A percentile compares a stretch with the other conserved stretches of the same genome.
Evolutionary conservation across 2,113 vertebrate genomes (phyloP).

Genomic region (Cheilinus undulatus): DNA sequence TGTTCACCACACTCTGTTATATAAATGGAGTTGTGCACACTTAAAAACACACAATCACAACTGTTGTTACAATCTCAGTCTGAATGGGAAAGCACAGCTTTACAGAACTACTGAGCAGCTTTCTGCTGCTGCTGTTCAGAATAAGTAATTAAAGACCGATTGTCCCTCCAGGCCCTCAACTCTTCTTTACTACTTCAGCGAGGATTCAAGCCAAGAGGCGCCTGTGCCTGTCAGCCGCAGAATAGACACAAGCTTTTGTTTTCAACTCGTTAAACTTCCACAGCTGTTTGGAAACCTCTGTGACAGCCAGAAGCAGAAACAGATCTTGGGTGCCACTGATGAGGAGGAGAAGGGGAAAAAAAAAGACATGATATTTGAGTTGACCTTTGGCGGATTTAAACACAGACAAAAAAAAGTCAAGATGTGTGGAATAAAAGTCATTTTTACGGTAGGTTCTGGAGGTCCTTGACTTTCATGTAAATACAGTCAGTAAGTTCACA

Average conservation of each 20-base stretch:
- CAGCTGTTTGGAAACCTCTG: constrained; percentile 72
- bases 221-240: constrained; percentile 32
- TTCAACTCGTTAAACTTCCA: constrained; percentile 64
- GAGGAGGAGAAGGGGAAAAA: constrained; percentile 10
- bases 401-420: constrained; percentile 9
- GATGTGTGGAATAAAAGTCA: constrained; percentile 4
- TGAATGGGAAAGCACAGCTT: constrained; percentile 44
- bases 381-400: constrained; percentile 39
- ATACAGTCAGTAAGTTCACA: too few relatives aligned
- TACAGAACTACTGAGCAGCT: constrained; percentile 42
- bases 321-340: constrained; percentile 61
- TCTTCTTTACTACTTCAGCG: constrained; percentile 25
- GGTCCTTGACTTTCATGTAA: not conserved
- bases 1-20: constrained; percentile 79
- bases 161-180: constrained; percentile 44
- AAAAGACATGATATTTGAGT: constrained; percentile 24
- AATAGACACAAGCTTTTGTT: constrained; percentile 66
- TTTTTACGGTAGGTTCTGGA: not conserved
- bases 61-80: constrained; percentile 29
- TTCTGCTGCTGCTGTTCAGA: constrained; percentile 48
- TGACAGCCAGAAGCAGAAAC: constrained; percentile 67
- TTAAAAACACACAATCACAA: constrained; percentile 20
- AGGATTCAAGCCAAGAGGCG: constrained; percentile 30
- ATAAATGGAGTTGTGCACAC: constrained; percentile 10
- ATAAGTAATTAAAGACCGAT: constrained; percentile 47